A percentile compares a stretch with the other conserved stretches of the same genome.
Evolutionary conservation across 1,140 invertebrate species (phyloP).

Genomic region (Triops cancriformis): DNA sequence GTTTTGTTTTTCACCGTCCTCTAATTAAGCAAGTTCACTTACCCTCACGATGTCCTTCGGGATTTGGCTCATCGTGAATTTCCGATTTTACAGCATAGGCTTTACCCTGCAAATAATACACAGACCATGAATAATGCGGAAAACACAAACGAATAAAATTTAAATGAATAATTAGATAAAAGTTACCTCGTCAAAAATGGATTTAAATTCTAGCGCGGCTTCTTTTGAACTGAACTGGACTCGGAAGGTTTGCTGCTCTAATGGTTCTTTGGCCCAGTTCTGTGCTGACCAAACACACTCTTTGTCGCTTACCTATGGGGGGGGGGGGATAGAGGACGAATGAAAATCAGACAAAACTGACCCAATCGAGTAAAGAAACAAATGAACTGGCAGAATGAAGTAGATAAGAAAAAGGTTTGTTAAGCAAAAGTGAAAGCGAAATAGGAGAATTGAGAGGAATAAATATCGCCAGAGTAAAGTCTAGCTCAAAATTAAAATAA

Average conservation of each 20-base stretch:
- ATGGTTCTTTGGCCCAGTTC: slow-evolving; percentile 41
- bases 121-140: not conserved
- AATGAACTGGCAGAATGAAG: too few relatives aligned
- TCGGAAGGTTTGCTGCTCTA: slow-evolving; percentile 39
- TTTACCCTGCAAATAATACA: slow-evolving; percentile 18
- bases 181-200: slow-evolving; percentile 41
- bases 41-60: not conserved
- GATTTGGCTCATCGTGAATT: slow-evolving; percentile 25
- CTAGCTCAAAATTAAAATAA: slow-evolving; percentile 24
- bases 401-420: too few relatives aligned
- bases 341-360: too few relatives aligned
- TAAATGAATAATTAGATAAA: not conserved
- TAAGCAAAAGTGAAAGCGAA: too few relatives aligned
- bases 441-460: too few relatives aligned
- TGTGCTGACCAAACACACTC: slow-evolving; percentile 44
- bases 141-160: too few relatives aligned
- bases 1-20: not conserved
- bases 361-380: too few relatives aligned
- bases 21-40: not conserved
- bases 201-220: slow-evolving; percentile 42
- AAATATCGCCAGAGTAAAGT: too few relatives aligned
- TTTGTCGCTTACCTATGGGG: slow-evolving; percentile 39
- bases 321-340: too few relatives aligned
- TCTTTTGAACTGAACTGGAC: slow-evolving; percentile 41
- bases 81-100: slow-evolving; percentile 24